Evolutionary conservation across 2,113 vertebrate genomes (phyloP).

Genomic region (Lipotes vexillifer): DNA sequence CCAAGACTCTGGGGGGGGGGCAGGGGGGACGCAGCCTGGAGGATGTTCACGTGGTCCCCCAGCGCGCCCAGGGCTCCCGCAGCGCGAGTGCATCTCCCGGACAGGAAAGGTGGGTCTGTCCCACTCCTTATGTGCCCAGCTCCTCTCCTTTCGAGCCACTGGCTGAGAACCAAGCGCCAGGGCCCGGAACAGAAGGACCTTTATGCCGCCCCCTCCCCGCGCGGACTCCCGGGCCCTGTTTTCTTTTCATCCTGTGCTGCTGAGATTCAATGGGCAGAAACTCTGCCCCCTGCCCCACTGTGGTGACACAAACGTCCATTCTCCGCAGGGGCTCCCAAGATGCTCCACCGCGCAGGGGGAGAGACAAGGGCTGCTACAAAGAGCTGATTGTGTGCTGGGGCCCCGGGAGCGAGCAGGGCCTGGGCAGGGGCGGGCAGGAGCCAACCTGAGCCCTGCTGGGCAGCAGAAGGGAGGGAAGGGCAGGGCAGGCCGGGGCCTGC

Average conservation of each 20-base stretch:
- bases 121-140: background rate
- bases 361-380: slow-evolving; percentile 72
- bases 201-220: slow-evolving; percentile 49
- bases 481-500: slow-evolving; percentile 25
- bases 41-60: background rate
- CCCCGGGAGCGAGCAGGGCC: slow-evolving; percentile 56
- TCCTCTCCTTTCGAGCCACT: slow-evolving; percentile 61
- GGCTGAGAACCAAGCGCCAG: slow-evolving; percentile 39
- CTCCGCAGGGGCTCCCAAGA: slow-evolving; percentile 56
- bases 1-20: background rate
- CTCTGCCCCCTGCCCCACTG: slow-evolving; percentile 32
- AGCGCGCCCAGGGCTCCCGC: background rate
- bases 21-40: too few species aligned
- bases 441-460: slow-evolving; percentile 2
- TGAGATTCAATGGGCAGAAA: slow-evolving; percentile 66
- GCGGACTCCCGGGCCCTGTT: slow-evolving; percentile 38
- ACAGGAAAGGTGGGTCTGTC: slow-evolving; percentile 23
- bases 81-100: background rate
- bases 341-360: background rate
- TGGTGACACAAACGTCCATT: slow-evolving; percentile 63
- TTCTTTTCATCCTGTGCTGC: slow-evolving; percentile 71
- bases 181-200: slow-evolving; percentile 68
- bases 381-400: slow-evolving; percentile 75
- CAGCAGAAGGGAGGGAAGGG: slow-evolving; percentile 25
- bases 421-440: slow-evolving; percentile 43